phyloP scores from a whole-genome alignment of 2,113 vertebrate species.

The Ochotona curzoniae region DNA sequence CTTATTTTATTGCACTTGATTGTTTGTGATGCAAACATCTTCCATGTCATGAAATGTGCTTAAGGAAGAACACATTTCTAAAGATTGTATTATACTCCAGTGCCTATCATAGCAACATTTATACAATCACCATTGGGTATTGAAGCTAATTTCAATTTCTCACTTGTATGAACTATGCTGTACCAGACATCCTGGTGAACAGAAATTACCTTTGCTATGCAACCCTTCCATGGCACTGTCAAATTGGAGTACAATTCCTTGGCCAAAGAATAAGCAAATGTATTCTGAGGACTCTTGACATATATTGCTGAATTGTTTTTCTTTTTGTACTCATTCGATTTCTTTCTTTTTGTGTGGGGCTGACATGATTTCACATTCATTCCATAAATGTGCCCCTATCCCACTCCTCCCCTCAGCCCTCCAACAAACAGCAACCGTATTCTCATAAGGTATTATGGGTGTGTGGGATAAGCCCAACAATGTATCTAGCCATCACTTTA shows the following conservation, averaged over 20 bases:
- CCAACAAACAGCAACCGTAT: not conserved
- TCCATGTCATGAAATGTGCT: not conserved
- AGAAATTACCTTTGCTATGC: not conserved
- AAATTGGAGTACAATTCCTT: not conserved
- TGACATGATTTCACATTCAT: not conserved
- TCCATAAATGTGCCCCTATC: not conserved
- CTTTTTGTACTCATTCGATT: not conserved
- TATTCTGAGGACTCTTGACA: not conserved
- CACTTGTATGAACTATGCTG: not conserved
- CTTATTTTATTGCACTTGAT: slow-evolving; percentile 8
- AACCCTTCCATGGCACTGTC: not conserved
- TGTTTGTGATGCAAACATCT: not conserved
- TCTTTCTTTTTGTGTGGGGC: not conserved
- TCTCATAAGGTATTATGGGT: slow-evolving; percentile 47
- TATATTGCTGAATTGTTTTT: not conserved
- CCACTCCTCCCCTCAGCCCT: too few species aligned
- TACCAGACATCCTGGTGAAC: not conserved
- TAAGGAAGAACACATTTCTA: not conserved
- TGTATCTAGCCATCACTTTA: slow-evolving; percentile 70
- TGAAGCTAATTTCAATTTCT: not conserved
- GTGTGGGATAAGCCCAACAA: slow-evolving; percentile 42
- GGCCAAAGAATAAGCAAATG: not conserved
- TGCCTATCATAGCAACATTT: not conserved
- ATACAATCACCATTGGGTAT: not conserved
- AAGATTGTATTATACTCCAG: not conserved